Conservation (phyloP, 2,797 vertebrate species). For the Lacerta bilineata region DNA sequence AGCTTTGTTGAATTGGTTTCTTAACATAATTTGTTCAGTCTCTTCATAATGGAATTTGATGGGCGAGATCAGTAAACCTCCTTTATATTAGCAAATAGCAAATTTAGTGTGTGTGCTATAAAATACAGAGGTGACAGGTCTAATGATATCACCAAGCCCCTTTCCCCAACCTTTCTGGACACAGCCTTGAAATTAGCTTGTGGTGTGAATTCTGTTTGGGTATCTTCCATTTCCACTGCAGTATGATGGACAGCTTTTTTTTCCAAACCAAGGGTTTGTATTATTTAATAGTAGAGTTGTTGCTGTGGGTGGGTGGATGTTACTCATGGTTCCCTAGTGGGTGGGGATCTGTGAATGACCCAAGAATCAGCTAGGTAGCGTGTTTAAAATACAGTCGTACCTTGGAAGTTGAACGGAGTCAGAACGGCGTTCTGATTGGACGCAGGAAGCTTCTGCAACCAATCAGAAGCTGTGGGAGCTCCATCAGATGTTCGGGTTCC, state of each 20-base stretch:
- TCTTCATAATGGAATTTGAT: background rate
- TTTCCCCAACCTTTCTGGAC: background rate
- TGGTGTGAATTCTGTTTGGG: constrained; percentile 28
- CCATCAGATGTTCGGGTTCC: background rate
- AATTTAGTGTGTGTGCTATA: background rate
- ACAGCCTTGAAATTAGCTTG: background rate
- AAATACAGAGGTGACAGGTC: constrained; percentile 16
- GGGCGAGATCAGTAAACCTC: background rate
- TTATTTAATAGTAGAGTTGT: background rate
- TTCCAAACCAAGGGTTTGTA: background rate
- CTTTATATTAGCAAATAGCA: background rate
- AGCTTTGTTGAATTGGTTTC: background rate
- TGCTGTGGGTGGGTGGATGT: background rate
- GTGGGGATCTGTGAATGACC: background rate
- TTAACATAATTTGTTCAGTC: background rate
- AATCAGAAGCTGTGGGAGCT: no score
- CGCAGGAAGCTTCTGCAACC: no score
- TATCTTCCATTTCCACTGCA: constrained; percentile 35
- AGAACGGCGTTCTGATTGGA: no score
- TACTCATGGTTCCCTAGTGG: background rate
- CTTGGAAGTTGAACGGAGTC: no score
- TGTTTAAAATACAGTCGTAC: background rate
- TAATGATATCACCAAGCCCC: background rate
- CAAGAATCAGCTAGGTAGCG: background rate
- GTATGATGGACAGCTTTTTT: background rate